Base-by-base conservation (phyloP, 2,888 invertebrate genomes). In the Alloscopus bannaensis region DNA sequence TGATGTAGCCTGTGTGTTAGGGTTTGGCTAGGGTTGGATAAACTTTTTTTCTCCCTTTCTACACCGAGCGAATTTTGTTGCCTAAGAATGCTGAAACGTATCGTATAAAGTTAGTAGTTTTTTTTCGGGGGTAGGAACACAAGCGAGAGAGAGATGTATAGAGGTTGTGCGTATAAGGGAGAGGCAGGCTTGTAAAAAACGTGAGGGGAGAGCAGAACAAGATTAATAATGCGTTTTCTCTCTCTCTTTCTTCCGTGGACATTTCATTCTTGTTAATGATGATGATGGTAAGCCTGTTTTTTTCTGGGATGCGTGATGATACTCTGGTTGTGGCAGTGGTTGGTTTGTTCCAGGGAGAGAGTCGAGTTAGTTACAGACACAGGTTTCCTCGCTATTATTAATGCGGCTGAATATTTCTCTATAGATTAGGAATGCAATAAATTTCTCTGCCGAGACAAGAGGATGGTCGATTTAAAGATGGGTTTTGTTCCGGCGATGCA, bases 401-500 rank as follows among this genome's bases (percentile, higher is more conserved):
- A n/a, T n/a, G n/a, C n/a, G n/a, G 40, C 24, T 24, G 55, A 6
- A 55, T 20, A 55, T 55, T 24, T 55, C 55, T 55, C 20, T 55
- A 20, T 55, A 55, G 24, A 55, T 55, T 22, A 55, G 55, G n/a
- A 55, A 24, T 6, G 24, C 24, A 55, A 55, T 55, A 26, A 55
- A 6, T 4, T 55, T 13, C 4, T n/a, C 4, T 13, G 47, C n/a
- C 18, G 47, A 47, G n/a, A n/a, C 6, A 55, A 29, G 18, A 59
- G 59, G 18, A 31, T 60, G 28, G 22, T 62, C 42, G 22, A 62
- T 40, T 42, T 28, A 62, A 64, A 45, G 45, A 64, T 24, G 26
- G 20, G n/a, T 6, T 42, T n/a, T n/a, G n/a, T n/a, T n/a, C n/a
- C n/a, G n/a, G n/a, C n/a, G n/a, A n/a, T n/a, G n/a, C n/a, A n/a